Percentiles rank a stretch among this genome's conserved stretches.
Conservation (phyloP, 1,140 invertebrate genomes). For the Vollenhovia emeryi region DNA sequence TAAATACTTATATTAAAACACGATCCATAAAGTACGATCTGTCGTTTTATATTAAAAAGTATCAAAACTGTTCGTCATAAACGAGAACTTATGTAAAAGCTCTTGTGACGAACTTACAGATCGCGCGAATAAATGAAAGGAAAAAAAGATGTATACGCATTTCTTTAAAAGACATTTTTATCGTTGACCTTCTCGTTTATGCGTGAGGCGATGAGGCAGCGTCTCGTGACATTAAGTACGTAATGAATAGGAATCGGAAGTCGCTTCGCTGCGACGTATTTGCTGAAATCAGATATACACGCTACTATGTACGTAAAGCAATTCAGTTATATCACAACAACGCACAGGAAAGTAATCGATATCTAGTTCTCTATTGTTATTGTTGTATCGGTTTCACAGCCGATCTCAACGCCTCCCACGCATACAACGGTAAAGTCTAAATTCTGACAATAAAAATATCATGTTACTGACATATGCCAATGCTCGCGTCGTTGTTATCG, state of each 20-base stretch:
- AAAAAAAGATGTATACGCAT: neutral
- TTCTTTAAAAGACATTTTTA: neutral
- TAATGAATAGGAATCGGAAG: slow-evolving; percentile 31
- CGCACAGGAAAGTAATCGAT: slow-evolving; percentile 43
- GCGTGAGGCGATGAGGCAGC: neutral
- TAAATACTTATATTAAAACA: slow-evolving; percentile 18
- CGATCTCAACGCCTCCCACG: slow-evolving; percentile 33
- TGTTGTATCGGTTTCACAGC: slow-evolving; percentile 25
- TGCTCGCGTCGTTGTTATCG: slow-evolving; percentile 24
- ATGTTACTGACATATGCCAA: slow-evolving; percentile 50
- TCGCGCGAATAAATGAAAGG: neutral
- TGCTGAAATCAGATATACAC: slow-evolving; percentile 9
- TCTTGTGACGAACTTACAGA: neutral
- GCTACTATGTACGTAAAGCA: neutral
- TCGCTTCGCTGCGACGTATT: neutral
- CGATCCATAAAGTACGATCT: neutral
- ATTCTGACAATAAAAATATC: slow-evolving; percentile 54
- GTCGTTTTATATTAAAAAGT: slow-evolving; percentile 8
- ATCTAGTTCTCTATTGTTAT: slow-evolving; percentile 40
- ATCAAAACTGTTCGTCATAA: neutral
- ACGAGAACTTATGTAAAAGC: neutral
- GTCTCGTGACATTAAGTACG: slow-evolving; percentile 7
- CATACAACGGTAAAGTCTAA: slow-evolving; percentile 39
- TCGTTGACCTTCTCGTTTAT: slow-evolving; percentile 12
- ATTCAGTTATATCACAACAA: slow-evolving; percentile 34